Base-by-base conservation (phyloP, 2,113 vertebrate species). In the Aegotheles bennettii region DNA sequence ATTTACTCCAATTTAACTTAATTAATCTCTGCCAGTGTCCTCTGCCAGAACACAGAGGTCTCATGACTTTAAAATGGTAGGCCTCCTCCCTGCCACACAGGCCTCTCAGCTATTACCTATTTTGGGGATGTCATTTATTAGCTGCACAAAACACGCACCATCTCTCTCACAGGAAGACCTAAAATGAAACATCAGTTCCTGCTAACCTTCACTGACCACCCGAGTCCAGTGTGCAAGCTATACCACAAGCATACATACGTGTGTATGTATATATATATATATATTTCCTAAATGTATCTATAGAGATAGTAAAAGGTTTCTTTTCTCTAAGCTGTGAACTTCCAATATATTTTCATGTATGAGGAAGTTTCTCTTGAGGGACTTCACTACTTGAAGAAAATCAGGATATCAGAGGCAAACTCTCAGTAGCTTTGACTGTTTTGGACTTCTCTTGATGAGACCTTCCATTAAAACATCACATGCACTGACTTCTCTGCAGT, bases 401-500 rank as follows among this genome's bases (percentile, higher is more conserved):
- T 21, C 29, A 84, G 36, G 65, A 70, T 24, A 38, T 68, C 38
- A 50, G 53, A 63, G 51, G 18, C 81, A 70, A 80, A 53, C 29
- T 68, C 51, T 20, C 17, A 19, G 47, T 36, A 31, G 15, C 17
- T 74, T 59, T 70, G 42, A 45, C 57, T 42, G 36, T 35, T 33
- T 43, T 28, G 29, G 68, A 35, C n/a, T 65, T 10, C 65, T 70
- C 40, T 43, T 77, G 59, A 67, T 10, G n/a, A 73, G 42, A 6
- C 13, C 16, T 20, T 69, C 54, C 51, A 29, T 4, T 29, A 75
- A 91, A 53, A 18, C 26, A 47, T 18, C 1, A 2, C 70, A 40
- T 0, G 2, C 29, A 56, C 36, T 0, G 5, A 84, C 40, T 50
- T 65, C 48, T 50, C 16, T 2, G 5, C 29, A 84, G 64, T 31